Conservation (phyloP, 2,113 vertebrate genomes). For the Antennarius striatus region DNA sequence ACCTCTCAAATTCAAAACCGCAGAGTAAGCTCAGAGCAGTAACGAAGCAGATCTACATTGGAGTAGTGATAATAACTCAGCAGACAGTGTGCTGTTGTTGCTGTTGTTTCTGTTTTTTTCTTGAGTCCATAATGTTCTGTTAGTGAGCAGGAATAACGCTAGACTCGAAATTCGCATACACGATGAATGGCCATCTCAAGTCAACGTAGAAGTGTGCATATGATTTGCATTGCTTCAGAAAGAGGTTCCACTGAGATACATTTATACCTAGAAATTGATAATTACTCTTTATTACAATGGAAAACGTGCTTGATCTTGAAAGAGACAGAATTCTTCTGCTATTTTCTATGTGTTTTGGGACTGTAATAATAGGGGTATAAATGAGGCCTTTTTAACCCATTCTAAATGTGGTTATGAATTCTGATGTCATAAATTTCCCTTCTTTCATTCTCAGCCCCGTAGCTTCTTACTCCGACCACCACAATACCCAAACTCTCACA, state of each 20-base stretch:
- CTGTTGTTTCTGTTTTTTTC: too few relatives aligned
- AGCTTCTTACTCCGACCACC: conserved; percentile 55
- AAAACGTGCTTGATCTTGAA: conserved; percentile 40
- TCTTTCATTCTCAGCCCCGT: conserved; percentile 47
- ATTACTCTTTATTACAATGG: conserved; percentile 44
- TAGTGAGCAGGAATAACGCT: too few relatives aligned
- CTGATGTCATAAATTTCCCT: conserved; percentile 60
- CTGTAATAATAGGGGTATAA: conserved; percentile 44
- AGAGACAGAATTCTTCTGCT: conserved; percentile 38
- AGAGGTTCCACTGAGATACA: conserved; percentile 10
- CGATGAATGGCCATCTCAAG: too few relatives aligned
- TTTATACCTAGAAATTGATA: conserved; percentile 33
- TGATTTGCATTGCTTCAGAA: conserved; percentile 12
- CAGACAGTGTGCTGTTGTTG: too few relatives aligned
- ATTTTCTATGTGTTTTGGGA: conserved; percentile 55
- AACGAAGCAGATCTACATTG: too few relatives aligned
- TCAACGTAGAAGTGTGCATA: neutral
- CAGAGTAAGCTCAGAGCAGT: too few relatives aligned
- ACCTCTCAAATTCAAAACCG: too few relatives aligned
- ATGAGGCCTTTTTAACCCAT: conserved; percentile 53
- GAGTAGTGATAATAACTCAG: too few relatives aligned
- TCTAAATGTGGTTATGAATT: conserved; percentile 62
- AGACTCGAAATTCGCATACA: neutral
- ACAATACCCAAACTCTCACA: conserved; percentile 67
- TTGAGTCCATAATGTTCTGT: too few relatives aligned